Conservation (phyloP, 2,797 vertebrate genomes). For the Zalophus californianus region DNA sequence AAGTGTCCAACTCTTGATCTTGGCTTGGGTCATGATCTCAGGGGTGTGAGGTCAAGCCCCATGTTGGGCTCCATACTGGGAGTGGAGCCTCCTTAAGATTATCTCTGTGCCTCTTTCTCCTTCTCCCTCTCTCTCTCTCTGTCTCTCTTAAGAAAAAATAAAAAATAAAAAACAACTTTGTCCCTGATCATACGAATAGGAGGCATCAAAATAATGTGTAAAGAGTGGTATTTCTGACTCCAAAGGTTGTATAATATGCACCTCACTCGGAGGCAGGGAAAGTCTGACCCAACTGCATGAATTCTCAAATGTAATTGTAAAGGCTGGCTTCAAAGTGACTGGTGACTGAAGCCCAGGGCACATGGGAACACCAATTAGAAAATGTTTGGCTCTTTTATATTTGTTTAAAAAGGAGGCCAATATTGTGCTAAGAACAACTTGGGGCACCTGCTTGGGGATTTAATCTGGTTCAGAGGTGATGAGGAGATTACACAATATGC, state of each 20-base stretch:
- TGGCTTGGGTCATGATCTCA: not conserved
- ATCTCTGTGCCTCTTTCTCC: not conserved
- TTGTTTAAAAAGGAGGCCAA: conserved; percentile 13
- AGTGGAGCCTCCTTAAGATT: not conserved
- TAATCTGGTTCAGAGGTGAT: not conserved
- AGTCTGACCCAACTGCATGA: not conserved
- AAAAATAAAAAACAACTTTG: not conserved
- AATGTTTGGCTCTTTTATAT: not conserved
- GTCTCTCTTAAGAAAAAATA: not conserved
- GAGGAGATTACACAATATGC: not conserved
- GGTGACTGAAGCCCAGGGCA: not conserved
- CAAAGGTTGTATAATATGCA: not conserved
- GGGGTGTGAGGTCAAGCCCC: not conserved
- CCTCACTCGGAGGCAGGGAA: not conserved
- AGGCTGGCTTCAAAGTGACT: not conserved
- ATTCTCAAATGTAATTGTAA: not conserved
- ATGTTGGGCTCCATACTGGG: not conserved
- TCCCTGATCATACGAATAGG: not conserved
- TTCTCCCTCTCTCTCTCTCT: not conserved
- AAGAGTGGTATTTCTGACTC: not conserved
- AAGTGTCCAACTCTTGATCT: not conserved
- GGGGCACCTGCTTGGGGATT: not conserved
- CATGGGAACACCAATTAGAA: not conserved
- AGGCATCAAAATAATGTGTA: not conserved
- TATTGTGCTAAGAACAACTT: not conserved